phyloP scores from a whole-genome alignment of 2,888 invertebrate genomes.

The Agrilus biguttatus region DNA sequence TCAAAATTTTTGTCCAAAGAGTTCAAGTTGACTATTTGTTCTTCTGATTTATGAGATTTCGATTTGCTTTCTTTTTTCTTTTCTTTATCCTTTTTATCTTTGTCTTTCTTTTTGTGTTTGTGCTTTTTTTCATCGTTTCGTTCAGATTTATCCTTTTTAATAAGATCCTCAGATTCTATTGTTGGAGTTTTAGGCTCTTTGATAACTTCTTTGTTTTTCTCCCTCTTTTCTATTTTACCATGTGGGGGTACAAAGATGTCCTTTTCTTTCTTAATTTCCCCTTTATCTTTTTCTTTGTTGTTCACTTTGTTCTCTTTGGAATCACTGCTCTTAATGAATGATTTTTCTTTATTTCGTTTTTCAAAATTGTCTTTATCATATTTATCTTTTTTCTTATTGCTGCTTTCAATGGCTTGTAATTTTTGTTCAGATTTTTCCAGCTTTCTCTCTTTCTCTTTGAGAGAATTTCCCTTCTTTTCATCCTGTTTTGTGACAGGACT shows the following conservation, averaged over 20 bases:
- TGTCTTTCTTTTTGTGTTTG: conserved; percentile 39
- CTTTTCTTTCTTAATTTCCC: conserved; percentile 23
- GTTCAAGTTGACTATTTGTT: conserved; percentile 11
- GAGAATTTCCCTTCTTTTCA: conserved; percentile 21
- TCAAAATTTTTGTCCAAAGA: conserved; percentile 15
- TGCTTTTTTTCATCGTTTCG: conserved; percentile 32
- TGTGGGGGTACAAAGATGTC: conserved; percentile 37
- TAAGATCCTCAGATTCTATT: conserved; percentile 23
- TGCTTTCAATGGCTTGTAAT: conserved; percentile 20
- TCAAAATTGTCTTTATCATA: conserved; percentile 42
- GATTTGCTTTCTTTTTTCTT: conserved; percentile 30
- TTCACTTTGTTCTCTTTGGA: conserved; percentile 13
- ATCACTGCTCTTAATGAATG: conserved; percentile 16
- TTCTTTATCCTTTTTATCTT: conserved; percentile 36
- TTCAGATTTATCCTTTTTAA: conserved; percentile 22
- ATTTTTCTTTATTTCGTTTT: conserved; percentile 34
- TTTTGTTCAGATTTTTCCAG: conserved; percentile 16
- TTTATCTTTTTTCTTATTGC: conserved; percentile 43
- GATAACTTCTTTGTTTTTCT: conserved; percentile 27
- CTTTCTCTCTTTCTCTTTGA: conserved; percentile 18
- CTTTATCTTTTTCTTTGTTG: conserved; percentile 22
- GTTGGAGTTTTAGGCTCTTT: conserved; percentile 25
- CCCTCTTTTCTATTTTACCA: conserved; percentile 38
- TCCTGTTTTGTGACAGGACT: conserved; percentile 27
- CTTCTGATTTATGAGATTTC: conserved; percentile 13